Conservation (phyloP, 2,113 vertebrate genomes). For the Neodontobutis hainanensis region DNA sequence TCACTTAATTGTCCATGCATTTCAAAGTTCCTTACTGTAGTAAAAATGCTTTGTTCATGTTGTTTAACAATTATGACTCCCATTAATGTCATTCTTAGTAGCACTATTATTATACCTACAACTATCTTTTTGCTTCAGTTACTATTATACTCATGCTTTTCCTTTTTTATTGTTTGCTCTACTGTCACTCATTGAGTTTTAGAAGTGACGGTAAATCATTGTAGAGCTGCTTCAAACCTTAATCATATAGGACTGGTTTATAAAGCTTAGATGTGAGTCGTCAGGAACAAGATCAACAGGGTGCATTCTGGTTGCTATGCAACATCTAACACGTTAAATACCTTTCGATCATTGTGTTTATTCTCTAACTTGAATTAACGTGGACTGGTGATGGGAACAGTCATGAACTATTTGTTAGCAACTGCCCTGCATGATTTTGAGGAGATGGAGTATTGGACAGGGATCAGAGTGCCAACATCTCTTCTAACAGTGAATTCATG, state of each 20-base stretch:
- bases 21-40: slow-evolving; percentile 73
- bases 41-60: slow-evolving; percentile 64
- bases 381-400: slow-evolving; percentile 14
- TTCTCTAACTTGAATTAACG: slow-evolving; percentile 35
- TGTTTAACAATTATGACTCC: slow-evolving; percentile 67
- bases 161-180: slow-evolving; percentile 44
- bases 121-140: slow-evolving; percentile 64
- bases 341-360: slow-evolving; percentile 48
- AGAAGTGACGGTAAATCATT: slow-evolving; percentile 21
- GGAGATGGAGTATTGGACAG: slow-evolving; percentile 16
- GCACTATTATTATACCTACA: slow-evolving; percentile 71
- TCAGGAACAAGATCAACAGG: slow-evolving; percentile 61
- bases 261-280: slow-evolving; percentile 39
- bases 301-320: slow-evolving; percentile 73
- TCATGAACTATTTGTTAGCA: slow-evolving; percentile 7
- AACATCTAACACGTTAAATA: slow-evolving; percentile 52
- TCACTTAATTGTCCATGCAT: slow-evolving; percentile 76
- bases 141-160: slow-evolving; percentile 61
- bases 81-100: slow-evolving; percentile 71
- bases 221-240: slow-evolving; percentile 27
- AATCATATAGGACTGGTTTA: slow-evolving; percentile 25
- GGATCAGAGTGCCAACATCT: slow-evolving; percentile 5
- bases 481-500: not conserved
- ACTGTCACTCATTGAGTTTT: slow-evolving; percentile 19
- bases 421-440: slow-evolving; percentile 35